phyloP scores from a whole-genome alignment of 64 coral and sea anemone species.

The Hydrozoanthus tunicans region DNA sequence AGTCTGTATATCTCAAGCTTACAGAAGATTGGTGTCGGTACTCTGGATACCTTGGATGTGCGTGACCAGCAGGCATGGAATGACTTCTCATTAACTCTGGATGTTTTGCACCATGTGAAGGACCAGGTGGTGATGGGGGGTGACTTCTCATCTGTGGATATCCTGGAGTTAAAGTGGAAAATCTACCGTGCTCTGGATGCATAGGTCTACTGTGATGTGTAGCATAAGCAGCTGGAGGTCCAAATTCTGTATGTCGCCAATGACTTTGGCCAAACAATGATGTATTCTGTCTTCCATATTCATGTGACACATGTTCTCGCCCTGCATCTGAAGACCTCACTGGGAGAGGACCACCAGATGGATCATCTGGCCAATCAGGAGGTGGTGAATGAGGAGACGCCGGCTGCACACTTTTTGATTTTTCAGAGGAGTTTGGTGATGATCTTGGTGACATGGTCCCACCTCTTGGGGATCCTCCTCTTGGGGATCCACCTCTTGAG shows the following conservation, averaged over 20 bases:
- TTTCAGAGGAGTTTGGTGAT: constrained; percentile 47
- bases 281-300: neutral
- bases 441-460: constrained; percentile 29
- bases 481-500: constrained; percentile 3
- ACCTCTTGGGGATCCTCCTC: constrained; percentile 27
- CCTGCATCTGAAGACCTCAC: neutral
- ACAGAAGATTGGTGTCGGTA: constrained; percentile 3
- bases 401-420: neutral
- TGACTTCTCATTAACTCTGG: constrained; percentile 42
- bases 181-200: constrained; percentile 18
- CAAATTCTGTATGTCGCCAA: neutral
- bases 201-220: neutral
- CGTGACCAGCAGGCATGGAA: constrained; percentile 35
- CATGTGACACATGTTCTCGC: neutral
- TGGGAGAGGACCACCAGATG: neutral
- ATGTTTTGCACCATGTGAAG: constrained; percentile 14
- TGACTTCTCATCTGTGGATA: constrained; percentile 27
- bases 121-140: neutral
- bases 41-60: constrained; percentile 32
- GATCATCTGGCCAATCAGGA: constrained; percentile 2
- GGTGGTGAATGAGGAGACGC: constrained; percentile 13
- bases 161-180: constrained; percentile 19
- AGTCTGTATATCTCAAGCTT: constrained; percentile 28
- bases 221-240: neutral
- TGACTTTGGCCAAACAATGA: constrained; percentile 19